Evolutionary conservation across 2,113 vertebrate species (phyloP).

Genomic region (Lophius piscatorius): DNA sequence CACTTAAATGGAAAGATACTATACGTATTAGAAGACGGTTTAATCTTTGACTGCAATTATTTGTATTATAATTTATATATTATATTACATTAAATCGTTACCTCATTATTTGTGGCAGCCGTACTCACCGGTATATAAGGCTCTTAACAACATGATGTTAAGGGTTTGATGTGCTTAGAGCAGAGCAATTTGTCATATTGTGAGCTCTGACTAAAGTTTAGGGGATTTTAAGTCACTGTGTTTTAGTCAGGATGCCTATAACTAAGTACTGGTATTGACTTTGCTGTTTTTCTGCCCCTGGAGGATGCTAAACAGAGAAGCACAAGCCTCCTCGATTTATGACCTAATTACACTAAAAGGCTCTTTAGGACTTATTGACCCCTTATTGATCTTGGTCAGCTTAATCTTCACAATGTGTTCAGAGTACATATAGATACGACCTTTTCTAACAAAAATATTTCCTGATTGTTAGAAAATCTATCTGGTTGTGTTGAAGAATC

Average conservation of each 20-base stretch:
- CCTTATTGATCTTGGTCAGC: constrained; percentile 1
- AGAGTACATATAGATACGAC: too few species aligned
- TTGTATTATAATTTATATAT: too few species aligned
- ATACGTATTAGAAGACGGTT: too few species aligned
- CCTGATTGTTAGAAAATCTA: not conserved
- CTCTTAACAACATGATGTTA: not conserved
- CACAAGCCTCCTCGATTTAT: constrained; percentile 36
- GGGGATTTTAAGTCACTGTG: constrained; percentile 4
- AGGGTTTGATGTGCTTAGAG: constrained; percentile 1
- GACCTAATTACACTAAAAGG: constrained; percentile 42
- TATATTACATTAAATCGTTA: too few species aligned
- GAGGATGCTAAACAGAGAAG: not conserved
- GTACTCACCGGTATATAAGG: too few species aligned
- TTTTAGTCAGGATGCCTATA: not conserved
- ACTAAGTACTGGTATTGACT: constrained; percentile 18
- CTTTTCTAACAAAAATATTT: not conserved
- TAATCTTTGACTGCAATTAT: too few species aligned
- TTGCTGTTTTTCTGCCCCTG: constrained; percentile 22
- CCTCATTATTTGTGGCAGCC: too few species aligned
- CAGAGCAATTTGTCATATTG: constrained; percentile 10
- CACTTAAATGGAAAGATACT: too few species aligned
- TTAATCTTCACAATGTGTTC: constrained; percentile 7
- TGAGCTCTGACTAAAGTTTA: not conserved
- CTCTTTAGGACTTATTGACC: constrained; percentile 16
- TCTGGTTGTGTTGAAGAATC: too few species aligned